Conservation (phyloP, 2,113 vertebrate species). For the Corydoras maculifer region DNA sequence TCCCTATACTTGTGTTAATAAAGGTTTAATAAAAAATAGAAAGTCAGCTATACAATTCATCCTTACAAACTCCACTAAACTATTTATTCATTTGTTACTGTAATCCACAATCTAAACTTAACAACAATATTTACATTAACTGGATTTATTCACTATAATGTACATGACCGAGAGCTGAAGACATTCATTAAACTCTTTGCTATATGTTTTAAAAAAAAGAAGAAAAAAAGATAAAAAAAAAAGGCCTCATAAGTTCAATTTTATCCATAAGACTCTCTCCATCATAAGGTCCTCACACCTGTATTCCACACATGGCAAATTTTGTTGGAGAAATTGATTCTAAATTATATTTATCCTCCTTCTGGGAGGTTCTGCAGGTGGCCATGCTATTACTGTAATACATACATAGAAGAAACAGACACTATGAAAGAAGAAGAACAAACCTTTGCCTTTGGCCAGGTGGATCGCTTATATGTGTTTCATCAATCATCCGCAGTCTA, state of each 20-base stretch:
- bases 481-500: conserved; percentile 6
- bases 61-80: no score
- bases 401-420: conserved; percentile 24
- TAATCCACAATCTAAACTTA: no score
- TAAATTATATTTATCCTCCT: conserved; percentile 28
- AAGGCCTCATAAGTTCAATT: background rate
- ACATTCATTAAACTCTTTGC: no score
- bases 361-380: conserved; percentile 9
- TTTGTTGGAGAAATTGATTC: conserved; percentile 50
- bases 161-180: no score
- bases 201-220: background rate
- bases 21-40: no score
- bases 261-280: conserved; percentile 1
- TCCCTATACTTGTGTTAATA: no score
- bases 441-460: conserved; percentile 10
- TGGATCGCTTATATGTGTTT: conserved; percentile 4
- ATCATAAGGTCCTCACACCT: conserved; percentile 26
- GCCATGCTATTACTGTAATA: conserved; percentile 21
- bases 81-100: no score
- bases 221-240: background rate
- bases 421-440: conserved; percentile 19
- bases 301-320: conserved; percentile 40
- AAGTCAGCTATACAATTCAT: no score
- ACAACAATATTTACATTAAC: no score
- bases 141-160: no score